These are phyloP conservation scores for Anorthoa munda DNA, from an alignment of 2,888 invertebrate genomes.

Conservation along the genomic window DNA sequence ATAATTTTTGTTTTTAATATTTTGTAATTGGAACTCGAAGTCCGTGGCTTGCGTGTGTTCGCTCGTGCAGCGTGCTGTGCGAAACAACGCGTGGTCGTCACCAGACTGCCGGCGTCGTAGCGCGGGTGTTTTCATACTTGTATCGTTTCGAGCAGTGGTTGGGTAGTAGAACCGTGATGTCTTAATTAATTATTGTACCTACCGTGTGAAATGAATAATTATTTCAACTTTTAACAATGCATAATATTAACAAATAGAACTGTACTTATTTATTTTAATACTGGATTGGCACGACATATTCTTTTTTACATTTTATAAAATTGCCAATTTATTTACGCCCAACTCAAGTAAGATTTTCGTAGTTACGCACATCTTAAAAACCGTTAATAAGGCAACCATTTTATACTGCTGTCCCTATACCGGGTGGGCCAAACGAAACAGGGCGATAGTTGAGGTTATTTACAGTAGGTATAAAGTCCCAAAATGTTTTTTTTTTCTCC, in stretches of 20 bases:
- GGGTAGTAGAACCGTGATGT: conserved; percentile 39
- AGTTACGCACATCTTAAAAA: too few relatives aligned
- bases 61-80: conserved; percentile 63
- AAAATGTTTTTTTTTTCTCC: too few relatives aligned
- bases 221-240: background rate
- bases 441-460: too few relatives aligned
- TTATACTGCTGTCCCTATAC: too few relatives aligned
- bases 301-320: background rate
- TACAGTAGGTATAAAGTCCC: too few relatives aligned
- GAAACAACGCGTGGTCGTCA: conserved; percentile 70
- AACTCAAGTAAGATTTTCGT: background rate
- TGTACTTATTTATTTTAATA: background rate
- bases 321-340: background rate
- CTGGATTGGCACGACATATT: too few relatives aligned
- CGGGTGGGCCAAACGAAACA: too few relatives aligned
- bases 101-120: conserved; percentile 66
- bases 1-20: conserved; percentile 11
- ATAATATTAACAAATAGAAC: background rate
- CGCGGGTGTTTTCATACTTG: conserved; percentile 62
- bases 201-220: background rate
- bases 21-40: conserved; percentile 36
- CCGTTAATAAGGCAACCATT: too few relatives aligned
- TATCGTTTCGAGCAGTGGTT: conserved; percentile 40
- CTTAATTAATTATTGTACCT: conserved; percentile 26
- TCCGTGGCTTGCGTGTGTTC: conserved; percentile 39